phyloP scores from a whole-genome alignment of 2,797 vertebrate genomes.

The Sternotherus odoratus region DNA sequence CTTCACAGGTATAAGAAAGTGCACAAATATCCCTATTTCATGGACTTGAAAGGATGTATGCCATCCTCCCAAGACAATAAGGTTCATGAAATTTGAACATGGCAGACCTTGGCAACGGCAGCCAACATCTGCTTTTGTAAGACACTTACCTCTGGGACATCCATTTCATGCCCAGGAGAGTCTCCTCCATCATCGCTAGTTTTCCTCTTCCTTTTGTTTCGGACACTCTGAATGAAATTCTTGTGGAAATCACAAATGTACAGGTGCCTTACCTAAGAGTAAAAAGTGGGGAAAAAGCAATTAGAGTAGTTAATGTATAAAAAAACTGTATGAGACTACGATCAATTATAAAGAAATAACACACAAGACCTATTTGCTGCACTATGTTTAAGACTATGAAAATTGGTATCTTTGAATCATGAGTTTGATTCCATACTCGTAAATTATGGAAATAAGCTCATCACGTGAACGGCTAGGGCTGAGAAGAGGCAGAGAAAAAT shows the following conservation, averaged over 20 bases:
- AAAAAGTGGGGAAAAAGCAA: constrained; percentile 32
- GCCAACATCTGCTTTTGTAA: not conserved
- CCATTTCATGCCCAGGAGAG: constrained; percentile 95
- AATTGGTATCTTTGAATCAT: constrained; percentile 27
- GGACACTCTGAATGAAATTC: constrained; percentile 98
- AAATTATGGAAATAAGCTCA: not conserved
- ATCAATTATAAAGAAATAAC: not conserved
- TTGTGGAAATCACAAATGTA: constrained; percentile 99
- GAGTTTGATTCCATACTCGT: not conserved
- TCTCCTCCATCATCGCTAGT: constrained; percentile 98
- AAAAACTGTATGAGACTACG: not conserved
- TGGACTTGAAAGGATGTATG: not conserved
- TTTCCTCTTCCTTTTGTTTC: constrained; percentile 99
- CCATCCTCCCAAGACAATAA: not conserved
- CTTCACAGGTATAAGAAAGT: not conserved
- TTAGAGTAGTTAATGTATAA: constrained; percentile 18
- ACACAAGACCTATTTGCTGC: not conserved
- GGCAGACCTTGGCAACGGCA: not conserved
- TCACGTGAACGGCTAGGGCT: not conserved
- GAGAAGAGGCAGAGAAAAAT: constrained; percentile 1
- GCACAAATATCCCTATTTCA: not conserved
- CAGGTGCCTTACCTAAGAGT: constrained; percentile 91
- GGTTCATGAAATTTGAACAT: not conserved
- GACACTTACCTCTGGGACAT: constrained; percentile 92
- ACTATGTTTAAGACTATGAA: not conserved